Base-by-base conservation (phyloP, 2,113 vertebrate species). In the Forbesichthys agassizii region DNA sequence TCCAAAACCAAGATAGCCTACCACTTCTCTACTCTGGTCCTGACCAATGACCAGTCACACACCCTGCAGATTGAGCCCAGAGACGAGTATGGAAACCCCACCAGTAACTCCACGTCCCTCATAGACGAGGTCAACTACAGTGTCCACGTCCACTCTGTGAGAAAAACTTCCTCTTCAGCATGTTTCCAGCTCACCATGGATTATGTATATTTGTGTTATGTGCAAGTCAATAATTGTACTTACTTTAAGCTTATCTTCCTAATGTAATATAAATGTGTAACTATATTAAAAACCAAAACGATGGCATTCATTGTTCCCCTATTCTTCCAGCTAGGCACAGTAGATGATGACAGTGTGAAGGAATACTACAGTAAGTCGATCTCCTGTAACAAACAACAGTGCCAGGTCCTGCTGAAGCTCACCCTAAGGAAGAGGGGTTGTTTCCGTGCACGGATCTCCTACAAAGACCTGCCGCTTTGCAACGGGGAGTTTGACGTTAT, bases 401-500 rank as follows among this genome's bases (percentile, higher is more conserved):
- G 93, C 12, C 96, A 96, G 89, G 95, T 99, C 75, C 93, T 97
- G 68, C 84, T 99, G 79, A 91, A 90, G 61, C 92, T 99, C 78
- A 97, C 93, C 51, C 84, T 99, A 71, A 94, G 92, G 83, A 95
- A 86, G 61, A 94, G 92, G 2, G 98, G 98, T 1, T 99, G 97
- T 88, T 99, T 98, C 90, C 92, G 92, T 68, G 94, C 95, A 69
- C 94, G 95, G 67, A 95, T 99, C 85, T 94, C 95, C 77, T 99
- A 98, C 88, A 94, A 94, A 88, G 93, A 94, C 80, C 96, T 96
- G 88, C 94, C 94, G n/a, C 96, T 99, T 82, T 97, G 93, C 90
- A 99, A 99, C 65, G 98, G 97, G 16, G 94, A 98, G 87, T 99
- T 99, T 90, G 96, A 98, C 89, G 95, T 99, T 88, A 99, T 99